Evolutionary conservation across 2,888 invertebrate genomes (phyloP).

Genomic region (Heliconius hortense): DNA sequence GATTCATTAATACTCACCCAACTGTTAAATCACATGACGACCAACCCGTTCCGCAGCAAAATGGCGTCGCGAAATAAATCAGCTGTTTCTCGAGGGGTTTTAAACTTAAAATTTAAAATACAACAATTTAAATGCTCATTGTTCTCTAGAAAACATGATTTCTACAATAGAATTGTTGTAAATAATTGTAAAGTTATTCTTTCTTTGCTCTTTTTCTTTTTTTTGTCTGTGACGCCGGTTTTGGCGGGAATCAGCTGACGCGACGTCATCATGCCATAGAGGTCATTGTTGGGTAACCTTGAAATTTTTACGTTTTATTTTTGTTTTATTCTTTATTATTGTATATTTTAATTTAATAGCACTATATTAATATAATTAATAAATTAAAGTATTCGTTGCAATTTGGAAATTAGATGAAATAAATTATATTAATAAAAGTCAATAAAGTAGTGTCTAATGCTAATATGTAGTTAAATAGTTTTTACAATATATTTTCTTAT

Average conservation of each 20-base stretch:
- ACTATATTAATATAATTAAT: background rate
- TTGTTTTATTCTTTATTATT: background rate
- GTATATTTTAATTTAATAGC: background rate
- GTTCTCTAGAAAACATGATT: conserved; percentile 37
- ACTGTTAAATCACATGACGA: conserved; percentile 33
- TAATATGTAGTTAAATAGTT: background rate
- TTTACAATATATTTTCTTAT: background rate
- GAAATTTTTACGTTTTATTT: conserved; percentile 15
- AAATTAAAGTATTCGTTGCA: background rate
- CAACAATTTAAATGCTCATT: conserved; percentile 35
- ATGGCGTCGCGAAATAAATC: conserved; percentile 48
- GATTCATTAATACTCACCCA: conserved; percentile 20
- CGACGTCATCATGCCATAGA: conserved; percentile 39
- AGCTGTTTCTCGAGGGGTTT: conserved; percentile 43
- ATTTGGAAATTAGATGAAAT: background rate
- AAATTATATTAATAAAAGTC: background rate
- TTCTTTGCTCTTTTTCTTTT: conserved; percentile 28
- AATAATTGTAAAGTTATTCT: conserved; percentile 13
- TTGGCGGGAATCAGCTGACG: conserved; percentile 55
- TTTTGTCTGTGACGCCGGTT: conserved; percentile 44
- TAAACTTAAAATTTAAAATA: conserved; percentile 8
- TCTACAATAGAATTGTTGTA: conserved; percentile 37
- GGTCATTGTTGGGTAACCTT: conserved; percentile 35
- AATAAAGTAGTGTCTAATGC: background rate
- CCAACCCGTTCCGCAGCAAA: conserved; percentile 46